phyloP scores from a whole-genome alignment of 1,140 invertebrate species.

The Procambarus virginalis region DNA sequence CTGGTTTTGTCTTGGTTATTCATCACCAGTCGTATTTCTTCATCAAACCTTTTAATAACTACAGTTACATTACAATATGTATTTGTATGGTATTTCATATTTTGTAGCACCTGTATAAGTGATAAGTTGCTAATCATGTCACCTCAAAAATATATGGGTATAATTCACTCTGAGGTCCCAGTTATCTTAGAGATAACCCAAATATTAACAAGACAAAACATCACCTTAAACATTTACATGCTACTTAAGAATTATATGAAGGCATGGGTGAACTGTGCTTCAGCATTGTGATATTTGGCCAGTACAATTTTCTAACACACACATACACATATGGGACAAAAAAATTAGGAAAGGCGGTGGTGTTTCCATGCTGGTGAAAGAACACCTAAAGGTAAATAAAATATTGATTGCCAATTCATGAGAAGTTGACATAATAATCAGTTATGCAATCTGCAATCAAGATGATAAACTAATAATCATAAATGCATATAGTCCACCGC shows the following conservation, averaged over 20 bases:
- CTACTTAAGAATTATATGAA: neutral
- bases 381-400: no score
- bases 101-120: neutral
- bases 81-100: neutral
- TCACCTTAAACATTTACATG: neutral
- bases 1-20: neutral
- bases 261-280: constrained; percentile 3
- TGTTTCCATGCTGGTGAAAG: no score
- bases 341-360: no score
- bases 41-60: neutral
- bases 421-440: no score
- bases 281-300: neutral
- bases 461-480: no score
- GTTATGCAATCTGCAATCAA: no score
- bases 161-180: neutral
- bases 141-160: neutral
- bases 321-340: neutral
- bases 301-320: neutral
- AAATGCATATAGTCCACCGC: no score
- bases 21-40: no score
- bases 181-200: neutral
- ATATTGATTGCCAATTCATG: no score
- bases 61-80: neutral
- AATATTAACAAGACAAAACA: neutral
- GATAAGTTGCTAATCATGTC: neutral